A percentile compares a stretch with the other conserved stretches of the same genome.
phyloP scores from a whole-genome alignment of 2,113 vertebrate species.

The Fregata magnificens region DNA sequence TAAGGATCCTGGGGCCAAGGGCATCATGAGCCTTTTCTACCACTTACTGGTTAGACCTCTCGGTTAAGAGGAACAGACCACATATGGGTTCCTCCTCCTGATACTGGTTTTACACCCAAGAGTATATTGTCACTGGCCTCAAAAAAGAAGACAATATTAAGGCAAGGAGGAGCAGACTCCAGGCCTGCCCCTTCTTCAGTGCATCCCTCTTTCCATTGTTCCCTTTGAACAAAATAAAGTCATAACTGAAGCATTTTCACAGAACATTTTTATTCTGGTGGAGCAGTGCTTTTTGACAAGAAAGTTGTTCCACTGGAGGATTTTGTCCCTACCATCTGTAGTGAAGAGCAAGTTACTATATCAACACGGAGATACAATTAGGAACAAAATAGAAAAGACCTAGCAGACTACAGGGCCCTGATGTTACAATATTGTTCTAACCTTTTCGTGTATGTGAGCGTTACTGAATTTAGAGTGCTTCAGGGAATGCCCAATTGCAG shows the following conservation, averaged over 20 bases:
- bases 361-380: accelerated
- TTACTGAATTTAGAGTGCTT: not conserved
- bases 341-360: not conserved
- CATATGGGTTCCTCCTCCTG: not conserved
- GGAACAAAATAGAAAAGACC: not conserved
- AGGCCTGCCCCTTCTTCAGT: not conserved
- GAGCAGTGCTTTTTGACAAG: not conserved
- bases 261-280: not conserved
- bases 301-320: not conserved
- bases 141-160: not conserved
- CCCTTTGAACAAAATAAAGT: not conserved
- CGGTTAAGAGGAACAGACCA: not conserved
- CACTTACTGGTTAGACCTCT: not conserved
- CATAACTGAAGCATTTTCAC: not conserved
- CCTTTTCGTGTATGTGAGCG: not conserved
- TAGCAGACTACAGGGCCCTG: not conserved
- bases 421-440: not conserved
- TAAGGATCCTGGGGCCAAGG: not conserved
- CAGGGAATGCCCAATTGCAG: not conserved
- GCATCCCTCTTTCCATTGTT: not conserved
- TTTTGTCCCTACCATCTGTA: not conserved
- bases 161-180: not conserved
- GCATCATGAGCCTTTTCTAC: not conserved
- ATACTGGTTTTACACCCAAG: not conserved
- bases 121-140: not conserved